Evolutionary conservation across 1,140 invertebrate species (phyloP).

Genomic region (Papilio dardanus): DNA sequence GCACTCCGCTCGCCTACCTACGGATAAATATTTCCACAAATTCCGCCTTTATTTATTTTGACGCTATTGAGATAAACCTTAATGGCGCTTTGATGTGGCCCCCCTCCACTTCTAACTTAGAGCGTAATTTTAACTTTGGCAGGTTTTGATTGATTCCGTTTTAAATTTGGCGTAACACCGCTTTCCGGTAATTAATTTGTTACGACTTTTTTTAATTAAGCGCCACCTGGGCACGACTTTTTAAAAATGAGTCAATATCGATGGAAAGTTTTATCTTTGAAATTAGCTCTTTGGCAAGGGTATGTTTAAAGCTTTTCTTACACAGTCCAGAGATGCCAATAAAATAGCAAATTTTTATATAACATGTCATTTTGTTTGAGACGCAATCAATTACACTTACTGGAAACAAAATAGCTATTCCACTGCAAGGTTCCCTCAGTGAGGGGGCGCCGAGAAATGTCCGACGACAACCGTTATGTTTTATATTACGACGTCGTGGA

Average conservation of each 20-base stretch:
- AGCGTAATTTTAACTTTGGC: conserved; percentile 68
- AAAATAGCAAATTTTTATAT: too few relatives aligned
- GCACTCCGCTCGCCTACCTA: conserved; percentile 52
- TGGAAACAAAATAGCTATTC: background rate
- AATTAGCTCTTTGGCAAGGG: background rate
- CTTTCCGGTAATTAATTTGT: conserved; percentile 52
- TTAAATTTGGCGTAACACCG: conserved; percentile 54
- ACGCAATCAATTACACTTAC: background rate
- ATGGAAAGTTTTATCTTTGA: background rate
- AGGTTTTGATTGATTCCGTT: conserved; percentile 74
- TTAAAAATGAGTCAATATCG: background rate
- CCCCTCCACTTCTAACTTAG: conserved; percentile 43
- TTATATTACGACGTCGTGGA: background rate
- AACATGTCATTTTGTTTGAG: background rate
- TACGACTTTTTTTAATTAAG: conserved; percentile 45
- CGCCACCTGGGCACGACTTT: conserved; percentile 21
- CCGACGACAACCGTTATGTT: background rate
- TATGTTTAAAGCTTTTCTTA: too few relatives aligned
- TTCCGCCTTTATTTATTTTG: conserved; percentile 76
- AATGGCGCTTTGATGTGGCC: conserved; percentile 79
- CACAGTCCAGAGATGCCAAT: too few relatives aligned
- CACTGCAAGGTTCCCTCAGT: background rate
- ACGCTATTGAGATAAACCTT: conserved; percentile 76
- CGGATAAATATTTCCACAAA: conserved; percentile 76
- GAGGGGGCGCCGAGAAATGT: background rate